A percentile compares a stretch with the other conserved stretches of the same genome.
phyloP scores from a whole-genome alignment of 2,888 invertebrate species.

The Artemia sinica region DNA sequence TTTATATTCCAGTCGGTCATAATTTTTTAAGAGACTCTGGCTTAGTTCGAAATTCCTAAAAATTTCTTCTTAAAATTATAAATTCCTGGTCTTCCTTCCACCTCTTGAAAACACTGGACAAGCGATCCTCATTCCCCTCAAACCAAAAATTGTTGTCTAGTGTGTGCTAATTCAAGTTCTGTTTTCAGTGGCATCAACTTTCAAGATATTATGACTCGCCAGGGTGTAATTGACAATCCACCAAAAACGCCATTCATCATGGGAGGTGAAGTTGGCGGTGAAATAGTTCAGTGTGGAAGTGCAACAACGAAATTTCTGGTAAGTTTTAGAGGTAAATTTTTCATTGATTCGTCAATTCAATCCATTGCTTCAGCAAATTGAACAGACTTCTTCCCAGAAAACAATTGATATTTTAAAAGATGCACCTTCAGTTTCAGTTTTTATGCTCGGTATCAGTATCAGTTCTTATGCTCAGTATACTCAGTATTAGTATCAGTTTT shows the following conservation, averaged over 20 bases:
- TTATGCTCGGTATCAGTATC: too few species aligned
- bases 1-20: too few species aligned
- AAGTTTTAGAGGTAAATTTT: neutral
- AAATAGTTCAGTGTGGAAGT: conserved; percentile 40
- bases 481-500: too few species aligned
- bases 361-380: too few species aligned
- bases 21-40: too few species aligned
- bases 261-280: conserved; percentile 73
- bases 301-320: neutral
- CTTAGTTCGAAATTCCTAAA: neutral
- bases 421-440: too few species aligned
- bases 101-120: neutral
- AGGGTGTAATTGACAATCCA: conserved; percentile 66
- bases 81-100: neutral
- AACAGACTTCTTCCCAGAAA: too few species aligned
- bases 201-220: conserved; percentile 70
- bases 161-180: conserved; percentile 24
- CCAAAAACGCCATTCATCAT: conserved; percentile 77
- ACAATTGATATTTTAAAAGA: too few species aligned
- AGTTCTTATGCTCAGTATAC: too few species aligned
- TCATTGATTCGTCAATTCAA: too few species aligned
- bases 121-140: neutral
- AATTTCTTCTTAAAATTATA: neutral
- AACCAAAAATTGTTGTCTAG: too few species aligned
- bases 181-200: conserved; percentile 67